A percentile compares a stretch with the other conserved stretches of the same genome.
Evolutionary conservation across 2,113 vertebrate genomes (phyloP).

Genomic region (Rousettus leschenaultii): DNA sequence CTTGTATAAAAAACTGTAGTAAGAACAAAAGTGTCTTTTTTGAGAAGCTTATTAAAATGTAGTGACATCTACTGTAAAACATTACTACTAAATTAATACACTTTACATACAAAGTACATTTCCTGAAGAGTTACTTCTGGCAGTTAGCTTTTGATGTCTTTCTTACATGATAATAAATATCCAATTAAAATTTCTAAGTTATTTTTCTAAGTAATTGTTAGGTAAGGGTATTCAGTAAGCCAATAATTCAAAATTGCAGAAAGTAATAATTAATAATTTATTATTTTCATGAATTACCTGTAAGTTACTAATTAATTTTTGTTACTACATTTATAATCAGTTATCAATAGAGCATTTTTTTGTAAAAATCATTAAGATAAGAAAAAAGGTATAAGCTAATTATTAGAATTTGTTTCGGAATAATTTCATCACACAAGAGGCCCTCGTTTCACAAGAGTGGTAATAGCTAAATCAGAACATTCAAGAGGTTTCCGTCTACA

Average conservation of each 20-base stretch:
- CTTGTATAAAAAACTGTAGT: background rate
- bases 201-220: conserved; percentile 41
- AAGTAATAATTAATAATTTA: conserved; percentile 28
- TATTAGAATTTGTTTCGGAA: conserved; percentile 18
- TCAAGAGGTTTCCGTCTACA: background rate
- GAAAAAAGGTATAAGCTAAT: background rate
- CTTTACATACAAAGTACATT: conserved; percentile 11
- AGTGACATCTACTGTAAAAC: conserved; percentile 16
- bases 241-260: conserved; percentile 20
- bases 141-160: conserved; percentile 47
- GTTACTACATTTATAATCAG: conserved; percentile 1
- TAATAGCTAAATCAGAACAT: background rate
- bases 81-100: conserved; percentile 12
- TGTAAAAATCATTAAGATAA: conserved; percentile 5
- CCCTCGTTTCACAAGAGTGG: conserved; percentile 2
- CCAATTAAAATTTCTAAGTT: conserved; percentile 30
- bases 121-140: conserved; percentile 42
- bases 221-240: background rate
- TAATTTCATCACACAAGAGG: background rate
- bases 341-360: conserved; percentile 27
- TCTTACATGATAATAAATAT: background rate
- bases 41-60: conserved; percentile 35
- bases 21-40: background rate
- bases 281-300: conserved; percentile 29
- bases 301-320: conserved; percentile 53